These are phyloP conservation scores for Cyclura pinguis DNA, from an alignment of 2,797 vertebrate genomes.

Conservation along the genomic window DNA sequence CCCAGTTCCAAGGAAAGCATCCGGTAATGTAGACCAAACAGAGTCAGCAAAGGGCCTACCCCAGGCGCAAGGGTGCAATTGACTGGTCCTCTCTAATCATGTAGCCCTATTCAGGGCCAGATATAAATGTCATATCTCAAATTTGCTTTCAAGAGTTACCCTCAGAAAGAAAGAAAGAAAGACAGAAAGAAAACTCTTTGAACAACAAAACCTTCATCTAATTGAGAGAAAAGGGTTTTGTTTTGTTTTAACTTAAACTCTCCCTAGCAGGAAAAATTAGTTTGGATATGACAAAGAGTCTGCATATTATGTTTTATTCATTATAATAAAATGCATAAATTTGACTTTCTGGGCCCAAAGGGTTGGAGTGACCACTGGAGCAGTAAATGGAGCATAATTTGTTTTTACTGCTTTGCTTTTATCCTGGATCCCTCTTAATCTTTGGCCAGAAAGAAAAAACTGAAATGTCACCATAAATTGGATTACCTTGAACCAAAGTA, in stretches of 20 bases:
- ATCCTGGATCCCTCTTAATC: constrained; percentile 20
- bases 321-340: constrained; percentile 14
- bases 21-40: constrained; percentile 55
- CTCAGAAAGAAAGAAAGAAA: not conserved
- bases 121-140: not conserved
- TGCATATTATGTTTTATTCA: not conserved
- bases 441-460: constrained; percentile 46
- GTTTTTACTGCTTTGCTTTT: constrained; percentile 24
- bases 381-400: not conserved
- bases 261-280: not conserved
- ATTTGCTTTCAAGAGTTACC: not conserved
- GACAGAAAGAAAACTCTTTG: not conserved
- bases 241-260: not conserved
- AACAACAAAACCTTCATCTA: not conserved
- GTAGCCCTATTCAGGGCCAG: not conserved
- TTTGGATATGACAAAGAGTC: not conserved
- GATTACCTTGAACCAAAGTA: constrained; percentile 19
- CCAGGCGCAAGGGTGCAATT: not conserved
- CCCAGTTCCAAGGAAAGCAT: constrained; percentile 69
- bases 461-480: constrained; percentile 48
- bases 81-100: constrained; percentile 21
- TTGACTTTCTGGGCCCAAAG: constrained; percentile 9
- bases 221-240: not conserved
- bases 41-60: not conserved
- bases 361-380: not conserved